Percentiles rank a stretch among this genome's conserved stretches.
phyloP scores from a whole-genome alignment of 92 coral and sea anemone genomes.

The Phenganax subtilis region DNA sequence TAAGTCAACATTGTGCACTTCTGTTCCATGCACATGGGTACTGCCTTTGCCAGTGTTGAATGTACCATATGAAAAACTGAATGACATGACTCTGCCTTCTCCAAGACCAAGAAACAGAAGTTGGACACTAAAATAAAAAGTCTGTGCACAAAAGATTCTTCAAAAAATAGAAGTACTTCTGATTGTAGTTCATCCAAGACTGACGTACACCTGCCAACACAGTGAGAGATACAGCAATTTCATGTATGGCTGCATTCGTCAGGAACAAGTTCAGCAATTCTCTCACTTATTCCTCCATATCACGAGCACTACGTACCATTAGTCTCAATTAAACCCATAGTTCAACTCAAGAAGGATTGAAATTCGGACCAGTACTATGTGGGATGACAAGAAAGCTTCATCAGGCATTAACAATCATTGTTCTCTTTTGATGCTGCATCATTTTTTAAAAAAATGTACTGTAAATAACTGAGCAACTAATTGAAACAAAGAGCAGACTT shows the following conservation, averaged over 20 bases:
- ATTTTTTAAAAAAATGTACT: too few relatives aligned
- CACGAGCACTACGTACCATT: conserved; percentile 27
- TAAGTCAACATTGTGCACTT: conserved; percentile 45
- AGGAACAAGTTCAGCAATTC: conserved; percentile 45
- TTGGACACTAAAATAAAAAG: conserved; percentile 36
- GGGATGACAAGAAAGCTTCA: too few relatives aligned
- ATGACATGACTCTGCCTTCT: conserved; percentile 53
- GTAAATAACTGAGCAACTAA: too few relatives aligned
- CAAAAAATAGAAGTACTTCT: neutral
- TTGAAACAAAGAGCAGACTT: conserved; percentile 46
- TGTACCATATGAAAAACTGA: conserved; percentile 49
- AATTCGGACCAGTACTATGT: too few relatives aligned
- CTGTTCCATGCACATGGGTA: conserved; percentile 59
- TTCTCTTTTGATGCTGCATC: too few relatives aligned
- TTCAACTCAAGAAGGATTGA: too few relatives aligned
- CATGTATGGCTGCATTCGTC: conserved; percentile 43
- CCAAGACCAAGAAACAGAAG: conserved; percentile 51
- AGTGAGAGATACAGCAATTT: conserved; percentile 36
- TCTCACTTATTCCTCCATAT: conserved; percentile 52
- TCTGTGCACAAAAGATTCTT: neutral
- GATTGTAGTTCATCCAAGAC: neutral
- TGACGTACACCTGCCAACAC: conserved; percentile 21
- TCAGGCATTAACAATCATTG: neutral
- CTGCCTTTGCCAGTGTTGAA: conserved; percentile 55
- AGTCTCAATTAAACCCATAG: too few relatives aligned